These are phyloP conservation scores for Synanthedon andrenaeformis DNA, from an alignment of 2,888 invertebrate species.

Conservation along the genomic window DNA sequence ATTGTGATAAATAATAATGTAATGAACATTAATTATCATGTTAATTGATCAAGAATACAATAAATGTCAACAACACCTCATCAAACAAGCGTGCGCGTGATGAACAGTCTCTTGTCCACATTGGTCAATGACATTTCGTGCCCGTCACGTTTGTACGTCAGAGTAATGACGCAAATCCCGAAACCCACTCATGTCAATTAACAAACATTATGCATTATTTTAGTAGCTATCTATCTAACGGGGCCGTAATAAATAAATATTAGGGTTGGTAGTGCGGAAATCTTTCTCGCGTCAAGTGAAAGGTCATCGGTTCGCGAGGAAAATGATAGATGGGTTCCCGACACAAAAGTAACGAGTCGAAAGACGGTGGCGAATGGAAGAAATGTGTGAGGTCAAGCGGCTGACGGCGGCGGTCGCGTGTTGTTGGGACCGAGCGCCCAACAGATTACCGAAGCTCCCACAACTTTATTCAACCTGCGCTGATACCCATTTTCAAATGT, in stretches of 20 bases:
- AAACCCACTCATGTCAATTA: background rate
- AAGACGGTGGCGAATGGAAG: conserved; percentile 25
- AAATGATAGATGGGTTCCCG: conserved; percentile 53
- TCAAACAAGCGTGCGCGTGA: conserved; percentile 32
- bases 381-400: conserved; percentile 51
- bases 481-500: conserved; percentile 23
- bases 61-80: conserved; percentile 28
- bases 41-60: background rate
- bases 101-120: conserved; percentile 27
- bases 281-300: conserved; percentile 29
- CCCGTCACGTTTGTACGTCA: conserved; percentile 12
- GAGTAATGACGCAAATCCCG: background rate
- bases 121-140: conserved; percentile 15
- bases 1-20: no score
- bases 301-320: conserved; percentile 36
- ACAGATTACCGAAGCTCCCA: conserved; percentile 51
- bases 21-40: no score
- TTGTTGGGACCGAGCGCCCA: conserved; percentile 34
- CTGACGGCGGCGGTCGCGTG: conserved; percentile 43
- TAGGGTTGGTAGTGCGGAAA: conserved; percentile 14
- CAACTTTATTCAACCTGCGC: conserved; percentile 43
- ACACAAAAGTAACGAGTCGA: conserved; percentile 44
- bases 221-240: background rate
- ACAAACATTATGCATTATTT: background rate
- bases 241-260: background rate